Percentiles rank a stretch among this genome's conserved stretches.
Evolutionary conservation across 1,140 invertebrate species (phyloP).

Genomic region (Rhagoletis zephyria): DNA sequence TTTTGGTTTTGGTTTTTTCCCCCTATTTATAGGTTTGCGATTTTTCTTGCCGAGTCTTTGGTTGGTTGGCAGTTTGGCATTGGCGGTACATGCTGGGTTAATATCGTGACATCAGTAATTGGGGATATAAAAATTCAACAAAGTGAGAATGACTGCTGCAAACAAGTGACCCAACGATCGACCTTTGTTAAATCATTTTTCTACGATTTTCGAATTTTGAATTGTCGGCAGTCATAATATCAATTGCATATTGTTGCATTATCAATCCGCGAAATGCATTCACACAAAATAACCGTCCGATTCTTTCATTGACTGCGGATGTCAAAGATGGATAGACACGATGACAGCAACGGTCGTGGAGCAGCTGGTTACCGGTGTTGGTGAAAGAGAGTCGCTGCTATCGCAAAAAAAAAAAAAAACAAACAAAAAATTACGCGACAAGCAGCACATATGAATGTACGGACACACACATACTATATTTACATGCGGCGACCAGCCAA

Average conservation of each 20-base stretch:
- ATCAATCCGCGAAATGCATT: neutral
- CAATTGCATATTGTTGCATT: neutral
- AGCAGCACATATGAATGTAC: too few species aligned
- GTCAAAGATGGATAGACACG: neutral
- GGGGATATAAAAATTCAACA: slow-evolving; percentile 20
- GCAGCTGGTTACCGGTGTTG: neutral
- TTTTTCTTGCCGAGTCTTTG: neutral
- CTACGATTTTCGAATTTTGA: neutral
- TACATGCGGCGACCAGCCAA: neutral
- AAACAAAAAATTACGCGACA: too few species aligned
- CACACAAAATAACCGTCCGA: neutral
- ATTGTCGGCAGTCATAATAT: slow-evolving; percentile 4
- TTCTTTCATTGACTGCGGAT: slow-evolving; percentile 9
- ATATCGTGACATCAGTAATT: slow-evolving; percentile 47
- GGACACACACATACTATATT: neutral
- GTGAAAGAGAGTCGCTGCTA: slow-evolving; percentile 10
- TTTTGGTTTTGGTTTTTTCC: neutral
- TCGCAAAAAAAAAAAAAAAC: too few species aligned
- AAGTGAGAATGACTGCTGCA: slow-evolving; percentile 1
- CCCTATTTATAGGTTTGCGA: neutral
- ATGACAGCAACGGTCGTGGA: neutral
- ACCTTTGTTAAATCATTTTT: slow-evolving; percentile 1
- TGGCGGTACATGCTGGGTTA: neutral
- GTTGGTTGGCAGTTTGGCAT: neutral
- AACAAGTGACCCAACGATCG: slow-evolving; percentile 31